Base-by-base conservation (phyloP, 2,113 vertebrate species). In the Heliornis fulica region DNA sequence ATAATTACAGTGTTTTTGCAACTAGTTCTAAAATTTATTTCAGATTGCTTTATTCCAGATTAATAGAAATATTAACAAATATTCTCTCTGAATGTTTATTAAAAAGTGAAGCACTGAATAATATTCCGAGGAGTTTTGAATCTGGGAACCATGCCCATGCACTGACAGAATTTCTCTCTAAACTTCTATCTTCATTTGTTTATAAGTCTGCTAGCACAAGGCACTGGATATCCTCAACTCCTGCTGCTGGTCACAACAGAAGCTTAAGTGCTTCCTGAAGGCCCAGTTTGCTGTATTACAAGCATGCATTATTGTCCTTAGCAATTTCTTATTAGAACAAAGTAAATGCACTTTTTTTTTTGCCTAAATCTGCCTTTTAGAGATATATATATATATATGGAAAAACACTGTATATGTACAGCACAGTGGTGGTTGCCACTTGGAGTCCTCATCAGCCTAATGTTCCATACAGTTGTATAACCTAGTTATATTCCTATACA, bases 381-480 rank as follows among this genome's bases (percentile, higher is more conserved):
- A 45, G 41, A 69, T 40, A 78, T 25, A 56, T 48, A 40, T 15
- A 34, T 28, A 15, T 51, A 15, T 51, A 26, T 51, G 10, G n/a
- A n/a, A 45, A 6, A 45, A 45, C 41, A 11, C 41, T 46, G 46
- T 22, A 21, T 22, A 11, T 22, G 46, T 46, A 81, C 2, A 81
- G 51, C 20, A 13, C 64, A 63, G 38, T 85, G 38, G 43, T 46
- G 25, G 71, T 63, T 88, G 60, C 51, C 79, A 56, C 68, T 87
- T 70, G 83, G 76, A 94, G 76, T 75, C 46, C 80, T 93, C 92
- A 95, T 95, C 92, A 96, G 48, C 76, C 68, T 71, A 69, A 77
- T 57, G 50, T 63, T 86, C 70, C 70, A 70, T 34, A 59, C 26
- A 63, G 48, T 19, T 80, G 34, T 60, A 70, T 56, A 91, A 85